Base-by-base conservation (phyloP, 2,113 vertebrate species). In the Siphamia tubifer region DNA sequence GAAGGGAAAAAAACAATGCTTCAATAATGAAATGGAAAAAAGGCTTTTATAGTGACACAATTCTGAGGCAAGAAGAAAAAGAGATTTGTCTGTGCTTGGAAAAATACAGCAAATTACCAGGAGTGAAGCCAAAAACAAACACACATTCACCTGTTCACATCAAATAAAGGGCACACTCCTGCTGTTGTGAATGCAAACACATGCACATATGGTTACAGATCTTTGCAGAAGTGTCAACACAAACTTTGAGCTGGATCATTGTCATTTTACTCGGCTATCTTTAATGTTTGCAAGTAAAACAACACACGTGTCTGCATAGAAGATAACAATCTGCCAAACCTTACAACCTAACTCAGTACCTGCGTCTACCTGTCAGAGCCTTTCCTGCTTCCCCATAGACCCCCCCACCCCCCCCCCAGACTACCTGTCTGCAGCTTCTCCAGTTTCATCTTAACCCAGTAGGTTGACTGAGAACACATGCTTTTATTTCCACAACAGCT, bases 221-320 rank as follows among this genome's bases (percentile, higher is more conserved):
- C 30, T 43, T 12, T 39, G 58, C 27, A 28, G 4, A 13, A 52
- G 35, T 8, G 27, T 66, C 69, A 57, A 79, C 66, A 76, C 36
- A 53, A 63, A 47, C 44, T 45, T 38, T 60, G 32, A 47, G 47
- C 4, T 32, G 25, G 34, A 7, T 63, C 39, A 35, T 23, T 30
- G 51, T 48, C 30, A 34, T 60, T 53, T 25, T 54, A 11, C 16
- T 35, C 28, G 10, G 27, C 51, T 61, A 31, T 66, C 80, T 56
- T 9, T 13, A 43, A 34, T 87, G 77, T 88, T 88, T 89, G 79
- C 73, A 69, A 58, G 77, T 27, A 70, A 62, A 89, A 83, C 83
- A 85, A 15, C 71, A 66, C 28, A 27, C 15, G 17, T 49, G 24
- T 55, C 62, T 30, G 36, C 39, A n/a, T 1, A 17, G 60, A 75